These are phyloP conservation scores for Oplegnathus fasciatus DNA, from an alignment of 2,113 vertebrate genomes.

Conservation along the genomic window DNA sequence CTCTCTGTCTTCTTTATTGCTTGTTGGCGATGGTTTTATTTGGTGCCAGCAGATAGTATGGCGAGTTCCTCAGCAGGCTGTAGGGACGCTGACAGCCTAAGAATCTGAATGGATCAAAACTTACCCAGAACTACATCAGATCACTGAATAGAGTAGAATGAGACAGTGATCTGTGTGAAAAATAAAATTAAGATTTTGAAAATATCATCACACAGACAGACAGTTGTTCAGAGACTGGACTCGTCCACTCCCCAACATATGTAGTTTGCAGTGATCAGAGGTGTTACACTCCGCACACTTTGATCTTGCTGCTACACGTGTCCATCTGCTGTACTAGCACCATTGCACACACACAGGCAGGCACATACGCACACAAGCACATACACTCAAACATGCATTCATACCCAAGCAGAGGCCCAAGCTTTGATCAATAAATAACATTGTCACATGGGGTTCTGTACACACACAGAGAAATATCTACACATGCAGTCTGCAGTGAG, in stretches of 20 bases:
- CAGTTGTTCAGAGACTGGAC: slow-evolving; percentile 30
- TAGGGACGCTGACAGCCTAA: slow-evolving; percentile 37
- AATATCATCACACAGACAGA: slow-evolving; percentile 23
- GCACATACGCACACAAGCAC: not conserved
- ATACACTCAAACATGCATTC: slow-evolving; percentile 1
- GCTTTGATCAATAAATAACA: slow-evolving; percentile 75
- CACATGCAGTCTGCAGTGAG: slow-evolving; percentile 37
- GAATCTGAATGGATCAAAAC: slow-evolving; percentile 29
- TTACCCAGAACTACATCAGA: slow-evolving; percentile 25
- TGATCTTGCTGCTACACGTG: slow-evolving; percentile 66
- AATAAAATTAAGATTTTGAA: not conserved
- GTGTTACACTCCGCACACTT: slow-evolving; percentile 44
- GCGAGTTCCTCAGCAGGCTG: slow-evolving; percentile 43
- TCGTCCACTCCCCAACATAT: slow-evolving; percentile 32
- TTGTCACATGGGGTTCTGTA: slow-evolving; percentile 7
- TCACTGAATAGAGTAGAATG: not conserved
- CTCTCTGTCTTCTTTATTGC: slow-evolving; percentile 71
- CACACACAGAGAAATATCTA: slow-evolving; percentile 16
- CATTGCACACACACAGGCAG: slow-evolving; percentile 14
- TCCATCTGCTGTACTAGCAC: slow-evolving; percentile 72
- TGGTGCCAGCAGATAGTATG: slow-evolving; percentile 56
- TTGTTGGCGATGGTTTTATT: slow-evolving; percentile 71
- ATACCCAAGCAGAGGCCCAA: slow-evolving; percentile 35
- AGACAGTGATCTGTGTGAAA: slow-evolving; percentile 1
- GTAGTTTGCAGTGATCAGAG: slow-evolving; percentile 40